A percentile compares a stretch with the other conserved stretches of the same genome.
phyloP scores from a whole-genome alignment of 1,140 invertebrate genomes.

The Pectinophora gossypiella region DNA sequence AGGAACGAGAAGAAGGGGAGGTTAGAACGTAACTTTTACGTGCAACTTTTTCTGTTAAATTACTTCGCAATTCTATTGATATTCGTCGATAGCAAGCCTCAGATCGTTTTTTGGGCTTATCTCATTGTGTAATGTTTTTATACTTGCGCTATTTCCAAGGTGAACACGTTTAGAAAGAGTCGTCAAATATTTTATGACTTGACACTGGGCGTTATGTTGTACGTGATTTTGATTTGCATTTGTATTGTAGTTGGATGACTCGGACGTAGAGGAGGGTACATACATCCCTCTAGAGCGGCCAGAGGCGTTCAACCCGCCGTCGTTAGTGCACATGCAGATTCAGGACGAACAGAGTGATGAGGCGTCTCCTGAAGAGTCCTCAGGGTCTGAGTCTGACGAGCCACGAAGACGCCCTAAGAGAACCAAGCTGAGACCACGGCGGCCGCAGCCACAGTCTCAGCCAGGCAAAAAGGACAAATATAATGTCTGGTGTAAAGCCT shows the following conservation, averaged over 20 bases:
- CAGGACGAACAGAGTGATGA: slow-evolving; percentile 67
- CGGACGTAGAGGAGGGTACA: slow-evolving; percentile 64
- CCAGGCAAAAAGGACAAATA: slow-evolving; percentile 61
- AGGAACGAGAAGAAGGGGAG: slow-evolving; percentile 66
- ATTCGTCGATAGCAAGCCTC: too few species aligned
- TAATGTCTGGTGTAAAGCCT: slow-evolving; percentile 64
- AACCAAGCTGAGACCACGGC: slow-evolving; percentile 46
- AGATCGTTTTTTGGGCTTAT: too few species aligned
- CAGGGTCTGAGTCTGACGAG: slow-evolving; percentile 57
- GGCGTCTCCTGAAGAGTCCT: slow-evolving; percentile 44
- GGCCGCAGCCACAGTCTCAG: slow-evolving; percentile 38
- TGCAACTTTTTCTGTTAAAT: background rate
- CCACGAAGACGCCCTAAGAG: slow-evolving; percentile 51
- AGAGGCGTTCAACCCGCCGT: slow-evolving; percentile 62
- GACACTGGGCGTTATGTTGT: background rate
- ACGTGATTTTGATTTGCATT: slow-evolving; percentile 9
- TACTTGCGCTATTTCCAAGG: too few species aligned
- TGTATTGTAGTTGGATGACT: slow-evolving; percentile 60
- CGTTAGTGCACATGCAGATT: slow-evolving; percentile 65
- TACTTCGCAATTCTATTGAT: background rate
- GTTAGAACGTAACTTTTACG: slow-evolving; percentile 37
- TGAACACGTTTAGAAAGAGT: background rate
- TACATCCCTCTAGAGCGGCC: slow-evolving; percentile 60
- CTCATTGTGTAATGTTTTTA: too few species aligned
- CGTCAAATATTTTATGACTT: background rate